phyloP scores from a whole-genome alignment of 2,113 vertebrate species.

The Mugil cephalus region DNA sequence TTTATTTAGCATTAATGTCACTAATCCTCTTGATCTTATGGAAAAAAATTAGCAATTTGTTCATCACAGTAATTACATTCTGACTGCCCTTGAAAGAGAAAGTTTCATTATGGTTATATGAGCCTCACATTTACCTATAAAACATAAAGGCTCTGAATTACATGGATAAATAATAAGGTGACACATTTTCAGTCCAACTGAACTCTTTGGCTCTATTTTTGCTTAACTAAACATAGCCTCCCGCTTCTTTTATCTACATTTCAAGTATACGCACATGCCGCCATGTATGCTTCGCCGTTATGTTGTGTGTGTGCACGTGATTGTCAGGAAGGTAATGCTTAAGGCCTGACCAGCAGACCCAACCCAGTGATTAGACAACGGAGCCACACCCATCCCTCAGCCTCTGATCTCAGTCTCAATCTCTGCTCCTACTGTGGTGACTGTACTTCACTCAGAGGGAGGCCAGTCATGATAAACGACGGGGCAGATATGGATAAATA shows the following conservation, averaged over 20 bases:
- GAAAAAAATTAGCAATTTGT: no score
- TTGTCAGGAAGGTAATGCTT: conserved; percentile 56
- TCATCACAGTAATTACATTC: no score
- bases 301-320: conserved; percentile 28
- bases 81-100: not conserved
- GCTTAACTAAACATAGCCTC: conserved; percentile 34
- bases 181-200: no score
- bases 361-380: conserved; percentile 65
- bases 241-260: conserved; percentile 9
- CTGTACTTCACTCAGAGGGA: not conserved
- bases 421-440: conserved; percentile 3
- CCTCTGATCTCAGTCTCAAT: conserved; percentile 44
- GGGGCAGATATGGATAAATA: conserved; percentile 15
- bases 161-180: no score
- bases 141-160: no score
- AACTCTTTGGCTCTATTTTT: conserved; percentile 14
- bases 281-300: not conserved
- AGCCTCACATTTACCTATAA: no score
- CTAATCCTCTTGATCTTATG: no score
- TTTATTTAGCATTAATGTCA: no score
- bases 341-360: conserved; percentile 47
- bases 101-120: not conserved
- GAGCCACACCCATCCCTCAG: conserved; percentile 33
- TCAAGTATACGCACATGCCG: not conserved
- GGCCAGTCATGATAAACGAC: conserved; percentile 11